Evolutionary conservation across 2,113 vertebrate genomes (phyloP).

Genomic region (Anser cygnoides): DNA sequence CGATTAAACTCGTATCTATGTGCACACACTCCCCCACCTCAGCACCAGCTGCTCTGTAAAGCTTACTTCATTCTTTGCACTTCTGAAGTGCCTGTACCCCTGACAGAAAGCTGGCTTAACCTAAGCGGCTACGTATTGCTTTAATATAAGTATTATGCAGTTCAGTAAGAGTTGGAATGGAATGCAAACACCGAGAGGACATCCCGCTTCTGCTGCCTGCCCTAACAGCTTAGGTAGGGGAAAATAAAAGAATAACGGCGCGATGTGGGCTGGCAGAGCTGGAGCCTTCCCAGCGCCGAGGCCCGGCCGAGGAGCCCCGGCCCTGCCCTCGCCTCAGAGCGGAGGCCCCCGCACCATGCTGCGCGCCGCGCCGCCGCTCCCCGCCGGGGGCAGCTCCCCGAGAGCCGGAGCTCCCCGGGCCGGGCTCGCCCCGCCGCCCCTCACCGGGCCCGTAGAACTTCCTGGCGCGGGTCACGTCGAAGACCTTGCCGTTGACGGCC

Average conservation of each 20-base stretch:
- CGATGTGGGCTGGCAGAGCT: not conserved
- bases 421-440: not conserved
- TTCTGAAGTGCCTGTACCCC: not conserved
- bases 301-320: not conserved
- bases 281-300: not conserved
- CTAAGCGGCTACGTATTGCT: not conserved
- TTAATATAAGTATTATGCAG: constrained; percentile 2
- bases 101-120: not conserved
- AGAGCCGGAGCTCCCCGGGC: no score
- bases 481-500: constrained; percentile 93
- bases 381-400: not conserved
- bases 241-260: not conserved
- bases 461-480: constrained; percentile 91
- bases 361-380: not conserved
- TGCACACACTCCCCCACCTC: not conserved
- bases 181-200: not conserved
- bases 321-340: not conserved
- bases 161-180: not conserved
- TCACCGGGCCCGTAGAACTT: constrained; percentile 96
- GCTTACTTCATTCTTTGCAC: not conserved
- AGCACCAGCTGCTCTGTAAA: not conserved
- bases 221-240: not conserved
- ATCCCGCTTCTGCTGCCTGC: not conserved
- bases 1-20: not conserved
- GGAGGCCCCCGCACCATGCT: no score